Conservation (phyloP, 2,888 invertebrate species). For the Abrostola triplasia region DNA sequence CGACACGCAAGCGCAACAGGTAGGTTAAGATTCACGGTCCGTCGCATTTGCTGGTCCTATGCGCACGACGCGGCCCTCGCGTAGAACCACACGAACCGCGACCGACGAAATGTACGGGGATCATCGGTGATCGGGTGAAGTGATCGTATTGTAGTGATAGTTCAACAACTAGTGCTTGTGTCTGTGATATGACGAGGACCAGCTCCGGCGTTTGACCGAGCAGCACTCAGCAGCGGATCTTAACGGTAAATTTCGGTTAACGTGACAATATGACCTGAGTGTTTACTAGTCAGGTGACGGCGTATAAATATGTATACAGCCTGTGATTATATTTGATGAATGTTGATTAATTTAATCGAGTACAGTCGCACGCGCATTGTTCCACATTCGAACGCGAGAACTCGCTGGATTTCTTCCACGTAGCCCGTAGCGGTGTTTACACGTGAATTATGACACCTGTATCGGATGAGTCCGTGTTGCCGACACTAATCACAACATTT, state of each 20-base stretch:
- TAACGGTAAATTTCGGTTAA: slow-evolving; percentile 85
- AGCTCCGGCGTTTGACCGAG: slow-evolving; percentile 73
- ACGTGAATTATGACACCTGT: slow-evolving; percentile 82
- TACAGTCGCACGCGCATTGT: slow-evolving; percentile 65
- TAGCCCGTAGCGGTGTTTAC: slow-evolving; percentile 81
- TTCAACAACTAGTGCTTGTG: slow-evolving; percentile 70
- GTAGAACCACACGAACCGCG: slow-evolving; percentile 66
- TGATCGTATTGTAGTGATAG: slow-evolving; percentile 77
- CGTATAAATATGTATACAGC: slow-evolving; percentile 39
- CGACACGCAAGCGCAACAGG: slow-evolving; percentile 87
- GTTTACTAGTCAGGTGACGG: slow-evolving; percentile 84
- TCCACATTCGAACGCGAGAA: slow-evolving; percentile 67
- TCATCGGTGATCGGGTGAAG: slow-evolving; percentile 81
- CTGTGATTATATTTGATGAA: slow-evolving; percentile 33
- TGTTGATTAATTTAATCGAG: slow-evolving; percentile 33
- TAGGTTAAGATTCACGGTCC: slow-evolving; percentile 87
- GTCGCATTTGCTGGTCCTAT: slow-evolving; percentile 84
- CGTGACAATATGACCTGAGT: slow-evolving; percentile 79
- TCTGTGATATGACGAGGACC: slow-evolving; percentile 76
- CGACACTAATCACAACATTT: slow-evolving; percentile 56
- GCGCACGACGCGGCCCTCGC: slow-evolving; percentile 80
- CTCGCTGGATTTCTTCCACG: slow-evolving; percentile 75
- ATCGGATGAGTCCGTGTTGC: slow-evolving; percentile 61
- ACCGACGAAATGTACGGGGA: slow-evolving; percentile 79
- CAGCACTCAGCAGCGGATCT: slow-evolving; percentile 75